These are phyloP conservation scores for Byasa hedistus DNA, from an alignment of 2,888 invertebrate genomes.

Conservation along the genomic window DNA sequence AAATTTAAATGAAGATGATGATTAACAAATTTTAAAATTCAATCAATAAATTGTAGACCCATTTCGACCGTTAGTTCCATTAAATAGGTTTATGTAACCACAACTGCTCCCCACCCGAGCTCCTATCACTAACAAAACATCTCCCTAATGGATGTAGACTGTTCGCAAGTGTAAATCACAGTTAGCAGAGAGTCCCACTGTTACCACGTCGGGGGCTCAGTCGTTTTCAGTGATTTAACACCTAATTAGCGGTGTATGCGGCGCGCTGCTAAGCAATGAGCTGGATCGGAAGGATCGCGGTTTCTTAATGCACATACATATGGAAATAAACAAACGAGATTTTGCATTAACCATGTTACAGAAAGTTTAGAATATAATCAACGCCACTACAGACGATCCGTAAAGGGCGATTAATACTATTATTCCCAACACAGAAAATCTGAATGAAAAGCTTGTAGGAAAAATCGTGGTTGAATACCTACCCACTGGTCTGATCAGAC, in stretches of 20 bases:
- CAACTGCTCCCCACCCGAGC: background rate
- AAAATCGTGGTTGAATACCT: too few species aligned
- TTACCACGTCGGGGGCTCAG: slow-evolving; percentile 47
- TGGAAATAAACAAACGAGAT: slow-evolving; percentile 1
- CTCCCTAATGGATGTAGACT: slow-evolving; percentile 43
- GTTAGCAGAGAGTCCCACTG: slow-evolving; percentile 54
- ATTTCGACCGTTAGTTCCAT: background rate
- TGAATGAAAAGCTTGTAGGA: too few species aligned
- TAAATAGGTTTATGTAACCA: background rate
- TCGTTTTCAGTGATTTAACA: slow-evolving; percentile 74
- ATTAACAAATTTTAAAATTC: background rate
- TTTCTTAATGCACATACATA: slow-evolving; percentile 24
- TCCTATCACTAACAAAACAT: slow-evolving; percentile 27
- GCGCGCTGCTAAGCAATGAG: slow-evolving; percentile 39
- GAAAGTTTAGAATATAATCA: too few species aligned
- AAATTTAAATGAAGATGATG: background rate
- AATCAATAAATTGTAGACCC: background rate
- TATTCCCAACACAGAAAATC: too few species aligned
- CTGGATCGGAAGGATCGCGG: slow-evolving; percentile 34
- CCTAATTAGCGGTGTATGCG: slow-evolving; percentile 68
- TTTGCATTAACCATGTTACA: background rate
- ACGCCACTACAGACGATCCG: too few species aligned
- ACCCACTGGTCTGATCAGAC: too few species aligned
- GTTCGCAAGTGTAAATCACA: slow-evolving; percentile 69
- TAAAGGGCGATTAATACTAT: too few species aligned